Base-by-base conservation (phyloP, 2,797 vertebrate species). In the Dryobates pubescens region DNA sequence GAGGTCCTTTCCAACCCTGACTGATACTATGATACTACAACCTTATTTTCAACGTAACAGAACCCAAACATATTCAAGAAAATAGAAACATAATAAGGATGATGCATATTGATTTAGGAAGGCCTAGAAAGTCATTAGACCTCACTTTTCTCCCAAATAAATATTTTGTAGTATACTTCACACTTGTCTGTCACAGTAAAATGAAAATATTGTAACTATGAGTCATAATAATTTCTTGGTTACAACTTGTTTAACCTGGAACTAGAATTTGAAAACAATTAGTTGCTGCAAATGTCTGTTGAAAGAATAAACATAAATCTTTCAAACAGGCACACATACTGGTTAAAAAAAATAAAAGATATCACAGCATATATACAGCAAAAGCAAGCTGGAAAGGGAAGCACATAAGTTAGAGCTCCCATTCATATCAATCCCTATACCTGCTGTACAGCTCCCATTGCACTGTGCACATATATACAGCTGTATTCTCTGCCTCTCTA, bases 91-190 rank as follows among this genome's bases (percentile, higher is more conserved):
- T 62, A 57, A 53, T 43, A 67, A 79, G 10, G 7, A 89, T 83
- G 63, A 87, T 6, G 89, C 57, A 85, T 6, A 56, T 65, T 72
- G 61, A 62, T 78, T 73, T 65, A 47, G 36, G 84, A 93, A 73
- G 13, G n/a, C 63, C 63, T 91, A 83, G n/a, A n/a, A 93, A 93
- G 63, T 26, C 59, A 89, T 69, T 29, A 82, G 69, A 76, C 20
- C 68, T 45, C 45, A 71, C 1, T 73, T 15, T 23, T 93, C 72
- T 26, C 61, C 32, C 32, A 71, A 57, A 73, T n/a, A 89, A 76
- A 79, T 92, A 88, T 82, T 92, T 88, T 78, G 23, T 36, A 62
- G 58, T 71, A 58, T 57, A 59, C 10, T 77, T 91, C 90, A 88
- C 34, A 71, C 10, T 62, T 20, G 2, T 59, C 36, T 73, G 17